These are phyloP conservation scores for Cuculus canorus DNA, from an alignment of 2,797 vertebrate species.

Conservation along the genomic window DNA sequence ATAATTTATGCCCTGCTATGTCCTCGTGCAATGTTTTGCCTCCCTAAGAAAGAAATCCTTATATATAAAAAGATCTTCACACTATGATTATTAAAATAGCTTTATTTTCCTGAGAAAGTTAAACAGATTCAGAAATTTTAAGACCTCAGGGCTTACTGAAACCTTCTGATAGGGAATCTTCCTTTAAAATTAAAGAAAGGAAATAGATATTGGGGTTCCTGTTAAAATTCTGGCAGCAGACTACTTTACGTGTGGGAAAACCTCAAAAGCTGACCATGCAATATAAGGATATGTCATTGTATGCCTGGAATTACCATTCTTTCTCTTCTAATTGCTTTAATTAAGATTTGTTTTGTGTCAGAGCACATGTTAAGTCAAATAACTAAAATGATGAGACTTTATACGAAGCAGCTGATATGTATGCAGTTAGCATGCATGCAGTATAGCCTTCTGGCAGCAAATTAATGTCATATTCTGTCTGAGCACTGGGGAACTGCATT, in stretches of 20 bases:
- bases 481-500: constrained; percentile 77
- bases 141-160: neutral
- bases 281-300: constrained; percentile 7
- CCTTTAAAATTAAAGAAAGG: neutral
- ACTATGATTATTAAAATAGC: neutral
- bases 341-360: constrained; percentile 65
- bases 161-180: neutral
- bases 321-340: constrained; percentile 59
- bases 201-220: neutral
- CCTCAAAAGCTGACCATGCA: neutral
- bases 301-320: constrained; percentile 30
- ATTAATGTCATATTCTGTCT: constrained; percentile 78
- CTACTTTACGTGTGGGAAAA: neutral
- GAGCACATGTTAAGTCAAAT: constrained; percentile 67
- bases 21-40: neutral
- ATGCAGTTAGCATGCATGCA: constrained; percentile 69
- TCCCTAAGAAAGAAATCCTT: neutral
- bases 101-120: neutral
- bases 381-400: constrained; percentile 66
- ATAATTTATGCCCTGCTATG: neutral
- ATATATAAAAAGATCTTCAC: neutral
- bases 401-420: constrained; percentile 65
- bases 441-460: constrained; percentile 72
- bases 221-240: neutral
- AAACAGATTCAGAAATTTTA: neutral